phyloP scores from a whole-genome alignment of 2,888 invertebrate species.

The Tenthredo scrophulariae region DNA sequence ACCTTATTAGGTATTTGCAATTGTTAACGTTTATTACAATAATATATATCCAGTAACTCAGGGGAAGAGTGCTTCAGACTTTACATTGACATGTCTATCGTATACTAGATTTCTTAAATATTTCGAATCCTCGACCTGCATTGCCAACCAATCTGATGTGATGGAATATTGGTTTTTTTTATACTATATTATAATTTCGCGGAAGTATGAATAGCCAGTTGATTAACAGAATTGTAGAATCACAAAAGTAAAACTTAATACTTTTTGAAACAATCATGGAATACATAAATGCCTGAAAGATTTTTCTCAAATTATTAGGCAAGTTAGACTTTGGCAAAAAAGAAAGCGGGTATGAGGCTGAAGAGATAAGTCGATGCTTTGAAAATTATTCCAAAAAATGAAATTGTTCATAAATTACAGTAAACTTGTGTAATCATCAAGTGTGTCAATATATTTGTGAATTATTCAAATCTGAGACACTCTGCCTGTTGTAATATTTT shows the following conservation, averaged over 20 bases:
- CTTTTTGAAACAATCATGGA: not conserved
- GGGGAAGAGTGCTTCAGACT: constrained; percentile 32
- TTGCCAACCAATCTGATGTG: not conserved
- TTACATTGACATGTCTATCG: not conserved
- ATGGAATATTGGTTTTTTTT: not conserved
- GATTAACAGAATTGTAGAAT: not conserved
- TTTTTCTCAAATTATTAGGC: not conserved
- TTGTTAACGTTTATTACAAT: constrained; percentile 27
- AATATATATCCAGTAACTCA: constrained; percentile 27
- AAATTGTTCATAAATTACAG: not conserved
- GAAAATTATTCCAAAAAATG: not conserved
- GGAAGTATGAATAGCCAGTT: not conserved
- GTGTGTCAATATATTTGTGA: not conserved
- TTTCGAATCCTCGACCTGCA: not conserved
- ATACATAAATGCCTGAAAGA: not conserved
- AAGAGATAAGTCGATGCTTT: not conserved
- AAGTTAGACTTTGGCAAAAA: not conserved
- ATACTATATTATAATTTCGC: constrained; percentile 12
- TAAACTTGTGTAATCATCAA: not conserved
- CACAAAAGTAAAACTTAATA: not conserved
- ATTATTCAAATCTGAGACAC: constrained; percentile 34
- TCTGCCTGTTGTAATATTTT: constrained; percentile 33
- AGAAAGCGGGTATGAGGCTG: not conserved
- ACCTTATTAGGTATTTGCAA: not conserved
- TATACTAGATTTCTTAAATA: not conserved